Evolutionary conservation across 2,797 vertebrate species (phyloP), one percentile per base, ranked within the genome.

Genomic region (Sebastes cheni): DNA sequence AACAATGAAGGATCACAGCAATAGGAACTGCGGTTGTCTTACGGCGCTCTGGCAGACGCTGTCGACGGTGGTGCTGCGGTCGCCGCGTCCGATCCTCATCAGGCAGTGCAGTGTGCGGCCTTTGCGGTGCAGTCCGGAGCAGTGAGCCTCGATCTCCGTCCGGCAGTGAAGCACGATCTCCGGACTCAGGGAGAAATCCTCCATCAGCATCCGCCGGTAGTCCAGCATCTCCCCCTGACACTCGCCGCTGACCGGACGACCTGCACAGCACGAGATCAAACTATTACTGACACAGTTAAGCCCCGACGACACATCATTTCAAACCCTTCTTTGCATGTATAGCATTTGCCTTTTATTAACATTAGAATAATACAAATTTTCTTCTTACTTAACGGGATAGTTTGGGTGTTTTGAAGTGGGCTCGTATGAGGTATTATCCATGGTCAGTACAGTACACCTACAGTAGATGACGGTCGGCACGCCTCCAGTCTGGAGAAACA

Each of bases 121-220:
- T 29, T 99, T 99, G 13, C 89, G 95, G 60, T 99, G 98, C 23
- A 99, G 95, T 2, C 98, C 98, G 0, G 97, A 99, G 93, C 98
- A 99, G 88, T 98, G 97, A 8, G 96, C 94, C 62, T 99, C 97
- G 1, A 99, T 99, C 91, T 99, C 98, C 0, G 95, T 94, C 0
- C 97, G 96, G 87, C 98, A 99, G 90, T 98, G 97, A 34, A 99
- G 96, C 91, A 99, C 97, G 76, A 99, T 99, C 82, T 99, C 98
- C 0, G 98, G 98, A 83, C 97, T 99, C 86, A 99, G 91, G 0
- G 98, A 99, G 88, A 97, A 99, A 91, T 99, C 98, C 78, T 99
- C 98, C 97, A 99, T 99, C 85, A 99, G 91, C 97, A 99, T 99
- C 83, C 97, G 96, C 12, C 98, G 91, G 94, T 98, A 99, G 92